Conservation (phyloP, 2,888 invertebrate species). For the Pandemis heparana region DNA sequence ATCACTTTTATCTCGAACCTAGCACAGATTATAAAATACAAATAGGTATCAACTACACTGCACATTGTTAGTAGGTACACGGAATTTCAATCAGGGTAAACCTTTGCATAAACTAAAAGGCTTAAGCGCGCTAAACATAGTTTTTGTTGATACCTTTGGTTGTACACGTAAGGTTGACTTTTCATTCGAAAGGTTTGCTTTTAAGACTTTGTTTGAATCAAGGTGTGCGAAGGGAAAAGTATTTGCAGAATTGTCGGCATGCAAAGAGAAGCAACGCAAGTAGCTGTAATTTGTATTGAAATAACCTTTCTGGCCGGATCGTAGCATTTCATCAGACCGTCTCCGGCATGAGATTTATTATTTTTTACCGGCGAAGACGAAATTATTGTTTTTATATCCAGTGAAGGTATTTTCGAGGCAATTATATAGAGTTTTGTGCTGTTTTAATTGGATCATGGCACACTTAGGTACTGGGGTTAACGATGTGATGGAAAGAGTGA, state of each 20-base stretch:
- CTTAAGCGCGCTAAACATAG: conserved; percentile 43
- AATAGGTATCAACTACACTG: conserved; percentile 74
- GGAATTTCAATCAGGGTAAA: conserved; percentile 82
- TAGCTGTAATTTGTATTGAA: conserved; percentile 85
- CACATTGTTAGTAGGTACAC: conserved; percentile 77
- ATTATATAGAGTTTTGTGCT: conserved; percentile 80
- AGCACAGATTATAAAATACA: conserved; percentile 75
- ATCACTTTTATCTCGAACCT: conserved; percentile 64
- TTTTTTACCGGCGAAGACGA: conserved; percentile 77
- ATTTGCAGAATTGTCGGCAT: conserved; percentile 84
- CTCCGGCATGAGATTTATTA: conserved; percentile 78
- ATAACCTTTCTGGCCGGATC: conserved; percentile 82
- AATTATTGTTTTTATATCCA: conserved; percentile 85
- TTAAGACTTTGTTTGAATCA: conserved; percentile 51
- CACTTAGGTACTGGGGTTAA: conserved; percentile 66
- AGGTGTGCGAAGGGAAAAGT: conserved; percentile 76
- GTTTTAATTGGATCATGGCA: conserved; percentile 80
- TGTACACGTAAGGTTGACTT: conserved; percentile 45
- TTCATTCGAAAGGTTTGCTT: conserved; percentile 35
- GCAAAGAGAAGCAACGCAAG: conserved; percentile 78
- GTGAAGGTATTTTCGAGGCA: conserved; percentile 81
- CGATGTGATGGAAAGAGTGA: conserved; percentile 70
- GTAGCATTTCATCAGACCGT: conserved; percentile 78
- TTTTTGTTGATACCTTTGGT: conserved; percentile 40
- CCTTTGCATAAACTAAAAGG: neutral